Evolutionary conservation across 2,113 vertebrate genomes (phyloP), one percentile per base, ranked within the genome.

Genomic region (Gymnobelideus leadbeateri): DNA sequence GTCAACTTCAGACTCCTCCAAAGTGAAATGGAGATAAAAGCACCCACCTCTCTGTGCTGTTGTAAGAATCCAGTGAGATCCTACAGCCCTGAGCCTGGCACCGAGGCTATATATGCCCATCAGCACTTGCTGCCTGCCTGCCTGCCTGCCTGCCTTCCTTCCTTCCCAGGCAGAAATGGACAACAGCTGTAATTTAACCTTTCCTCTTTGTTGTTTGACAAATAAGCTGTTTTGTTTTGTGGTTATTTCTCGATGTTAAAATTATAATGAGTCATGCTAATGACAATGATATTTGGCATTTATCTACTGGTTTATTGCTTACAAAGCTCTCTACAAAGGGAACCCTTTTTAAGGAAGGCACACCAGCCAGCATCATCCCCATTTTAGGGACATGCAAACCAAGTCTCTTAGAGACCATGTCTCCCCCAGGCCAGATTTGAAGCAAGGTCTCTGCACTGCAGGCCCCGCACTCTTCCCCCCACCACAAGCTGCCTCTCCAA

Each of bases 1-100:
- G 10, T 57, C 26, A 25, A 10, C 51, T 93, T 95, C n/a, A 91
- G 31, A 12, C 55, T 91, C 43, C 93, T 90, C 49, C 37, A 89
- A 3, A 49, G 93, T 21, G 92, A 46, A 94, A 94, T 94, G n/a
- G n/a, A 23, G 11, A 93, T 94, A 95, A 90, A 47, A 46, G 94
- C 91, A 37, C 19, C 51, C n/a, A 37, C 2, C 0, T 46, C 43
- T 55, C 3, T 51, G 89, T 37, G 37, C 47, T 54, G 47, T 47
- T 52, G 68, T 12, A 8, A 47, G 91, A 26, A 92, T 49, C 77
- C 53, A 77, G 28, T 91, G 93, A 37, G 92, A 91, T 26, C 5
- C 24, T 96, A 89, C 31, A 0, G 61, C 31, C 31, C 61, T 3
- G 31, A 0, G 61, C 61, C 31, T 19, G 61, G 31, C 12, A n/a